phyloP scores from a whole-genome alignment of 2,888 invertebrate genomes.

The Perdita meconis region DNA sequence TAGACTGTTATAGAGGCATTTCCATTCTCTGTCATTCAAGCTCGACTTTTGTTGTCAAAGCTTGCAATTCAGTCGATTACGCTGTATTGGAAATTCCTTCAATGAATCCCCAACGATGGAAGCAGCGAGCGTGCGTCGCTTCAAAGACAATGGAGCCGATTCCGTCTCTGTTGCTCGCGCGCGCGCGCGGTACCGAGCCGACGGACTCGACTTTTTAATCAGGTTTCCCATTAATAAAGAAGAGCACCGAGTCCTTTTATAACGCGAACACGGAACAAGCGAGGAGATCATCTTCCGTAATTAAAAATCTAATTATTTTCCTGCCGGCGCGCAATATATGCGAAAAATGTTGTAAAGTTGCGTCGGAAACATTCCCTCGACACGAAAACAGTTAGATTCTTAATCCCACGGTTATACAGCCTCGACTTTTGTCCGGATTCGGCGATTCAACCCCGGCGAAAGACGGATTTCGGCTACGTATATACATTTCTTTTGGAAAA shows the following conservation, averaged over 20 bases:
- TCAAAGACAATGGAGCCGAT: constrained; percentile 58
- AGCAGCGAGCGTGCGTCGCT: constrained; percentile 48
- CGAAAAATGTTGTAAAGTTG: background rate
- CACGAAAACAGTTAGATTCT: background rate
- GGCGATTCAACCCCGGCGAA: background rate
- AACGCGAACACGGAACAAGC: constrained; percentile 7
- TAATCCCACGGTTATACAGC: background rate
- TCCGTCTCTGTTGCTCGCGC: constrained; percentile 26
- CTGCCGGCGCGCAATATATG: constrained; percentile 21
- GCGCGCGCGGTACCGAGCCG: constrained; percentile 23
- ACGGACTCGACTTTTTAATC: constrained; percentile 59
- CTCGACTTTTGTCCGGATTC: constrained; percentile 4
- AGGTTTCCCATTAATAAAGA: constrained; percentile 47
- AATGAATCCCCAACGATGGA: constrained; percentile 56
- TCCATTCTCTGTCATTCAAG: constrained; percentile 50
- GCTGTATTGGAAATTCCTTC: constrained; percentile 65
- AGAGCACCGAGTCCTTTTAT: constrained; percentile 38
- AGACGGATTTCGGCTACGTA: background rate
- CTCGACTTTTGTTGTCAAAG: constrained; percentile 63
- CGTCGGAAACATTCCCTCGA: constrained; percentile 23
- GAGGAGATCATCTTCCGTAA: constrained; percentile 54
- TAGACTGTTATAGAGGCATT: constrained; percentile 36
- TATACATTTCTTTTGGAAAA: background rate
- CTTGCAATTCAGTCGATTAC: constrained; percentile 58
- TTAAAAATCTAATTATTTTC: constrained; percentile 63